Evolutionary conservation across 2,797 vertebrate species (phyloP), one percentile per base, ranked within the genome.

Genomic region (Lateolabrax maculatus): DNA sequence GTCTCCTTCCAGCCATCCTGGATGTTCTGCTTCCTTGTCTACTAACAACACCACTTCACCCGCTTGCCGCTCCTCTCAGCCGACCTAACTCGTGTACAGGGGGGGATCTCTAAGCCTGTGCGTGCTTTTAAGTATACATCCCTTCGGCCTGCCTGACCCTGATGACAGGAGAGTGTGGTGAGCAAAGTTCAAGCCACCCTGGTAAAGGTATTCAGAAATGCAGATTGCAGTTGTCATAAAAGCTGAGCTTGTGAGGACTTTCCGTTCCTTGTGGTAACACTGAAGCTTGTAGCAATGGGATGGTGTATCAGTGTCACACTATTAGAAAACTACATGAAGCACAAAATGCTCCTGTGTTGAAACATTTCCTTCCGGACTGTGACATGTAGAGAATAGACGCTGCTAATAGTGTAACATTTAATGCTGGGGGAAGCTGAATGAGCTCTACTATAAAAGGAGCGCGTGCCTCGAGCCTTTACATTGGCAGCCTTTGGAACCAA

Each of bases 1-100:
- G 90, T 94, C 94, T 95, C 76, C 56, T 92, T 48, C 95, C 91
- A 29, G 87, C 90, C 95, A 96, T 96, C 63, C 65, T 80, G 53
- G 67, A 85, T 51, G 25, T 68, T 80, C 71, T 52, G 25, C 25
- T 44, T n/a, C 25, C 29, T 63, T 27, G 51, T 68, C 66, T 37
- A 2, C 60, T 29, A 18, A 18, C 23, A 25, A 56, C 44, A 13
- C 36, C 52, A 27, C 81, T 48, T 37, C 31, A 34, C 5, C 31
- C 19, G 7, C 57, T 60, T 65, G 39, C 36, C 3, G 48, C 49
- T 72, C 55, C 77, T 90, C 71, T 86, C 66, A 48, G 76, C 62
- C 23, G 18, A 43, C 13, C 71, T 34, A 2, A 31, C 48, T 11
- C 19, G 19, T 6, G 21, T 10, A 49, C 44, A 68, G 23, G 12